phyloP scores from a whole-genome alignment of 2,888 invertebrate genomes.

The Tipula lateralis region DNA sequence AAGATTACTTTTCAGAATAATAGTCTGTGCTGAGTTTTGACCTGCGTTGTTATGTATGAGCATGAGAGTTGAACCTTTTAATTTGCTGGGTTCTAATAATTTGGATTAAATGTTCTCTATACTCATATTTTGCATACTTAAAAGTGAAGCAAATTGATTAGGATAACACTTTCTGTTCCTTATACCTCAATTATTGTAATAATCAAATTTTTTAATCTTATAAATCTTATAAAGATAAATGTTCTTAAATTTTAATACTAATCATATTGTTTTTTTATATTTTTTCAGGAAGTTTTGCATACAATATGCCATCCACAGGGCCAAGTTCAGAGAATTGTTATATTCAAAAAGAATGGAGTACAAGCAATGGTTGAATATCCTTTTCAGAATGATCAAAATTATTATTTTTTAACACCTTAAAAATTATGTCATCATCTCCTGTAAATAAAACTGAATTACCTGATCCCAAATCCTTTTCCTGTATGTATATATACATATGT shows the following conservation, averaged over 20 bases:
- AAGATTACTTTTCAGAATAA: no score
- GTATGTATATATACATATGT: no score
- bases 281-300: conserved; percentile 94
- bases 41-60: no score
- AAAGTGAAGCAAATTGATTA: no score
- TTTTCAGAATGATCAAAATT: conserved; percentile 53
- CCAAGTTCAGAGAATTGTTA: conserved; percentile 93
- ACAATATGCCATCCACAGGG: conserved; percentile 95
- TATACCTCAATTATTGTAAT: no score
- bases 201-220: no score
- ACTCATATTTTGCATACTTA: no score
- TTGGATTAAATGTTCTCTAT: no score
- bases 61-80: no score
- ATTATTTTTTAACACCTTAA: conserved; percentile 26
- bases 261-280: conserved; percentile 38
- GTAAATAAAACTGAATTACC: background rate
- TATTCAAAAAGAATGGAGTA: conserved; percentile 97
- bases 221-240: background rate
- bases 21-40: no score
- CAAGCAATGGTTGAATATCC: conserved; percentile 99
- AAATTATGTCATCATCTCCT: background rate
- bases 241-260: background rate
- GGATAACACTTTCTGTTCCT: no score
- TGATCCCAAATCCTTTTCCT: background rate
- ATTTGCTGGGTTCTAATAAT: no score